Conservation (phyloP, 2,797 vertebrate genomes). For the Muscicapa comitata region DNA sequence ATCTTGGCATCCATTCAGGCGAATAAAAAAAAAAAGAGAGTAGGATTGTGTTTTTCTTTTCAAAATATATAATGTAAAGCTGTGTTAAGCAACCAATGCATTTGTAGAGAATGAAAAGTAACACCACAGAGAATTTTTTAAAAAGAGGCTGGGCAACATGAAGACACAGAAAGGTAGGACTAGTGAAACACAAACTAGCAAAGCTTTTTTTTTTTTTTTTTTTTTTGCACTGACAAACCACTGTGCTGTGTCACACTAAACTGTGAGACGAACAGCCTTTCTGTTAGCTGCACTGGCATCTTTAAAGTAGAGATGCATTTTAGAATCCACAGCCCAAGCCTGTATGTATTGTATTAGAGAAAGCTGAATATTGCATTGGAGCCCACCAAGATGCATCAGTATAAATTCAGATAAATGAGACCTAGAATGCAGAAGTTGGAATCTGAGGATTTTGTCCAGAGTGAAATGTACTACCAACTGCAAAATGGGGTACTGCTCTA, state of each 20-base stretch:
- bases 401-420: background rate
- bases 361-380: background rate
- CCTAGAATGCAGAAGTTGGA: background rate
- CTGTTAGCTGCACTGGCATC: background rate
- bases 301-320: background rate
- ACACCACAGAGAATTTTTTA: background rate
- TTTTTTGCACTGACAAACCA: background rate
- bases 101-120: background rate
- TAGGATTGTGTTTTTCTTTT: background rate
- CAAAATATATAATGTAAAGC: background rate
- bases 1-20: background rate
- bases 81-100: fast-evolving
- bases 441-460: background rate
- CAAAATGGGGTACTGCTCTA: background rate
- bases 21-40: background rate
- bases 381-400: background rate
- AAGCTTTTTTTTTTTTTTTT: background rate
- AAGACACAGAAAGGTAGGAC: background rate
- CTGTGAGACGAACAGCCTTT: background rate
- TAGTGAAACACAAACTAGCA: background rate
- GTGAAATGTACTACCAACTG: background rate
- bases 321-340: background rate
- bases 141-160: background rate
- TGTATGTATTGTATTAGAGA: background rate
- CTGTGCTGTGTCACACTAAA: background rate